Conservation (phyloP, 2,113 vertebrate species). For the Cephalopholis sonnerati region DNA sequence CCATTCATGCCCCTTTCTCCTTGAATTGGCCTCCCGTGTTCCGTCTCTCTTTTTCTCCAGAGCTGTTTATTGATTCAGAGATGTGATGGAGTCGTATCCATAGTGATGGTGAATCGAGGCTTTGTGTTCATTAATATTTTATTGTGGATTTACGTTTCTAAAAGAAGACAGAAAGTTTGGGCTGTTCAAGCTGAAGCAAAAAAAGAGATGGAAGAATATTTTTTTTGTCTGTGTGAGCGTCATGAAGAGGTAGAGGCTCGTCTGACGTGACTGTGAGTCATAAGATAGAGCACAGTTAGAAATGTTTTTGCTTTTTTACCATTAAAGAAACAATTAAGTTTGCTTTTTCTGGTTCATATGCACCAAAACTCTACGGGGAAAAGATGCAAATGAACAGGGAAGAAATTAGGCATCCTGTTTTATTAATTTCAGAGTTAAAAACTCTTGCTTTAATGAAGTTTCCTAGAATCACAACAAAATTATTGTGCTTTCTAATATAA, state of each 20-base stretch:
- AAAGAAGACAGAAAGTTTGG: conserved; percentile 49
- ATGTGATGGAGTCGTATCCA: conserved; percentile 62
- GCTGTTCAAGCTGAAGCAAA: conserved; percentile 18
- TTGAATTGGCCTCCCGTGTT: conserved; percentile 23
- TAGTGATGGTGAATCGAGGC: conserved; percentile 68
- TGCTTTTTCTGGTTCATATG: neutral
- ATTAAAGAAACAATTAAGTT: neutral
- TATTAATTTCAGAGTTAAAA: neutral
- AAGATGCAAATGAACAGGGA: neutral
- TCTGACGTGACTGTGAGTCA: conserved; percentile 46
- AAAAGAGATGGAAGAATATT: neutral
- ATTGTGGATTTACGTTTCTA: conserved; percentile 60
- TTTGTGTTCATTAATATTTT: conserved; percentile 78
- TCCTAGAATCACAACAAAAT: neutral
- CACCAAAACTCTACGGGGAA: neutral
- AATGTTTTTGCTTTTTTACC: neutral
- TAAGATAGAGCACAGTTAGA: conserved; percentile 1
- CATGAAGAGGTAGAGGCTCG: conserved; percentile 24
- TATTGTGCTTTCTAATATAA: neutral
- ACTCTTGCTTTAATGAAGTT: neutral
- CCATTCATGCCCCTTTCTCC: conserved; percentile 24
- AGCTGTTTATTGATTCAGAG: conserved; percentile 58
- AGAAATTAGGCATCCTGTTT: neutral
- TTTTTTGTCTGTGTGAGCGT: conserved; percentile 31
- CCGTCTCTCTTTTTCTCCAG: conserved; percentile 5